Conservation (phyloP, 2,888 invertebrate genomes). For the Hydrotaea diabolus region DNA sequence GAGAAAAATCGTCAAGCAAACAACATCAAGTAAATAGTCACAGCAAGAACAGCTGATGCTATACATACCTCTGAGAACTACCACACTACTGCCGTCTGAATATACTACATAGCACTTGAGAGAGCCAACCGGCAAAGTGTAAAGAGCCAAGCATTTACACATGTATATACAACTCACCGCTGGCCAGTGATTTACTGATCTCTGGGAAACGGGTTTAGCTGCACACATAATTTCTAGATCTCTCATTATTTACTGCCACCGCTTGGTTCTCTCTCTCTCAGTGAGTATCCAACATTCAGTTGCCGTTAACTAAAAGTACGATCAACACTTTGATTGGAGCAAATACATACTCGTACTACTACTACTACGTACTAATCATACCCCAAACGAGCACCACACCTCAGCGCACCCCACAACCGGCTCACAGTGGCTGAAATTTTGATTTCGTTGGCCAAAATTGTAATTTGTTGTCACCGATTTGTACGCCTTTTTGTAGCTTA, state of each 20-base stretch:
- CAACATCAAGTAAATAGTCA: constrained; percentile 10
- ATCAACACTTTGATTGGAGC: background rate
- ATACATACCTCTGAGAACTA: background rate
- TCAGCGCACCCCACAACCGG: too few relatives aligned
- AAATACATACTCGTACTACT: too few relatives aligned
- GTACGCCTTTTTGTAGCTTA: too few relatives aligned
- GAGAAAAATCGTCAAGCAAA: background rate
- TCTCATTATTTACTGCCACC: too few relatives aligned
- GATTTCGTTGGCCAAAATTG: too few relatives aligned
- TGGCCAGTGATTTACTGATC: background rate
- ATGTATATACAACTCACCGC: background rate
- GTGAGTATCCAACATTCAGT: background rate
- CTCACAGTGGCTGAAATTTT: too few relatives aligned
- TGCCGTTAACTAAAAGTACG: background rate
- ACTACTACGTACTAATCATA: background rate
- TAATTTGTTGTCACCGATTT: too few relatives aligned
- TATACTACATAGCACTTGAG: too few relatives aligned
- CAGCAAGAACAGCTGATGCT: constrained; percentile 39
- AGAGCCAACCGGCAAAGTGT: background rate
- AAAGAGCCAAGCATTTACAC: background rate
- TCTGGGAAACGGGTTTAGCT: background rate
- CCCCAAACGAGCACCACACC: too few relatives aligned
- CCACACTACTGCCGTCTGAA: too few relatives aligned
- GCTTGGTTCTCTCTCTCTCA: background rate
- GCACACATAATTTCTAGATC: background rate